Percentiles rank a stretch among this genome's conserved stretches.
Conservation (phyloP, 2,888 invertebrate genomes). For the Tolmerus cingulatus region DNA sequence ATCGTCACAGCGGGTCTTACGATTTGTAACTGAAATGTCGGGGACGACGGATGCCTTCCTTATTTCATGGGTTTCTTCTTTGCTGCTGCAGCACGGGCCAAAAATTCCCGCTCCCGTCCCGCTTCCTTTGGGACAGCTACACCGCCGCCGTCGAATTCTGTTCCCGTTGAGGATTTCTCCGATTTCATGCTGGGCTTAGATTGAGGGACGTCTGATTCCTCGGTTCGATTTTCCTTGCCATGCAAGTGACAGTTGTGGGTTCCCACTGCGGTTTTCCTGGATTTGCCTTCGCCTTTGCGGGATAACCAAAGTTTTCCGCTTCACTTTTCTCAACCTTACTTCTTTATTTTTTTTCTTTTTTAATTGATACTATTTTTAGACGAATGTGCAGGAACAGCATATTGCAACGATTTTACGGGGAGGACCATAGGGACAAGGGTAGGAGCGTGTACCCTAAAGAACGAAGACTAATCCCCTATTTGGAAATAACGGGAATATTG, state of each 20-base stretch:
- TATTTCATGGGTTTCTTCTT: not conserved
- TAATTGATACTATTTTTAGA: not conserved
- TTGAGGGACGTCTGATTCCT: not conserved
- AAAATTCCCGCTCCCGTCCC: not conserved
- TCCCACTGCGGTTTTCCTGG: not conserved
- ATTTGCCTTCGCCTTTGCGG: not conserved
- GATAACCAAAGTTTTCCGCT: not conserved
- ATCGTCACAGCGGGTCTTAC: constrained; percentile 17
- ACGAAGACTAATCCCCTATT: not conserved
- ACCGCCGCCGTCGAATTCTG: not conserved
- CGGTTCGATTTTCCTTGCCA: not conserved
- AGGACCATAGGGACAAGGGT: not conserved
- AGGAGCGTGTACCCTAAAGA: not conserved
- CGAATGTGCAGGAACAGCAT: not conserved
- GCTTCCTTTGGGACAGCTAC: not conserved
- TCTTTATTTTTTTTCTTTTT: not conserved
- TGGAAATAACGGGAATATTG: not conserved
- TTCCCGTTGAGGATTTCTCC: not conserved
- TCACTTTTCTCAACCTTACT: not conserved
- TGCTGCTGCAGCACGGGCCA: not conserved
- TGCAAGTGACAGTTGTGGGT: not conserved
- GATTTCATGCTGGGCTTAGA: constrained; percentile 10
- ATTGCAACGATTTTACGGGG: not conserved
- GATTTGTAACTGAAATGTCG: constrained; percentile 14
- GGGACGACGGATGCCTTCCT: not conserved